A percentile compares a stretch with the other conserved stretches of the same genome.
Conservation (phyloP, 2,797 vertebrate genomes). For the Lithobates pipiens region DNA sequence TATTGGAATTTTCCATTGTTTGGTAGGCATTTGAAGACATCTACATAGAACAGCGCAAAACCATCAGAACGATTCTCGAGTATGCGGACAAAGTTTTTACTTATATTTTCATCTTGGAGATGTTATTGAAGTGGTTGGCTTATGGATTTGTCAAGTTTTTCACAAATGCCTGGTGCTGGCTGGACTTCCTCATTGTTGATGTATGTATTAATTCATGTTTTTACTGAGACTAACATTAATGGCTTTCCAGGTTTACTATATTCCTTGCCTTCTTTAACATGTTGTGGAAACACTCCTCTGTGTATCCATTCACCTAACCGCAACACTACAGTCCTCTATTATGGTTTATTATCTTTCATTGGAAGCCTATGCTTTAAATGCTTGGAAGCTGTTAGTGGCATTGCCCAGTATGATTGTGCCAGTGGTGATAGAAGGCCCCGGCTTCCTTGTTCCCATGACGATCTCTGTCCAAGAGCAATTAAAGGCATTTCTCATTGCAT, state of each 20-base stretch:
- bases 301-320: not conserved
- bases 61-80: conserved; percentile 89
- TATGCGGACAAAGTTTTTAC: conserved; percentile 98
- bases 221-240: not conserved
- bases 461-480: too few relatives aligned
- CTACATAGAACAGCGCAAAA: conserved; percentile 97
- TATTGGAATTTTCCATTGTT: conserved; percentile 43
- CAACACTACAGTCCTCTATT: not conserved
- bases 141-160: conserved; percentile 99
- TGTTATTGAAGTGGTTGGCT: conserved; percentile 97
- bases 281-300: not conserved
- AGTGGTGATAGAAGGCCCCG: too few relatives aligned
- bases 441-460: too few relatives aligned
- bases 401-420: too few relatives aligned
- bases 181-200: conserved; percentile 99
- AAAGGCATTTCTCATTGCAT: too few relatives aligned
- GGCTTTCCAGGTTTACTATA: too few relatives aligned
- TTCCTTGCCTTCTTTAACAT: not conserved
- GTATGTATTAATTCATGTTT: conserved; percentile 82
- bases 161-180: conserved; percentile 98
- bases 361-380: too few relatives aligned
- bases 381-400: too few relatives aligned
- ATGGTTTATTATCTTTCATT: too few relatives aligned
- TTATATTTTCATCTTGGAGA: conserved; percentile 99
- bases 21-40: conserved; percentile 96